Evolutionary conservation across 2,797 vertebrate genomes (phyloP).

Genomic region (Iguana delicatissima): DNA sequence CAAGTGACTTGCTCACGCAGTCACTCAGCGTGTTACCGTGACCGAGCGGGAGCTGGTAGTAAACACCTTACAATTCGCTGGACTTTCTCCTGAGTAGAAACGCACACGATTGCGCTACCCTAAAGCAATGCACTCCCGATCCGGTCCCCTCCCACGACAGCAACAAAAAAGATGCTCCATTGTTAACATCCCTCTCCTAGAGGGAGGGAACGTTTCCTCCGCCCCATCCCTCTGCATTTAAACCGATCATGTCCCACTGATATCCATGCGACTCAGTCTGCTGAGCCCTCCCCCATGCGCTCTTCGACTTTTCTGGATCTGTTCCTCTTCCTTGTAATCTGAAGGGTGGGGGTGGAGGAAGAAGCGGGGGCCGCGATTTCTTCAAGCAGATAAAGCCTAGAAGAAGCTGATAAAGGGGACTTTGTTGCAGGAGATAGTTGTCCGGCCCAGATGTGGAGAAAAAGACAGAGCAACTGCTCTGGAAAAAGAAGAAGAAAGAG

Average conservation of each 20-base stretch:
- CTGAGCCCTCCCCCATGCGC: too few species aligned
- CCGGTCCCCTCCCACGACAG: too few species aligned
- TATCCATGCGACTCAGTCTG: not conserved
- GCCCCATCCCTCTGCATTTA: not conserved
- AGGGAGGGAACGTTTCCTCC: not conserved
- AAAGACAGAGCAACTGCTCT: not conserved
- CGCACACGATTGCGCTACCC: too few species aligned
- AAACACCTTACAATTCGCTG: too few species aligned
- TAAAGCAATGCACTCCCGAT: not conserved
- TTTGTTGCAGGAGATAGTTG: not conserved
- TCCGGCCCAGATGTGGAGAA: conserved; percentile 33
- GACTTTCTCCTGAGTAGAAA: too few species aligned
- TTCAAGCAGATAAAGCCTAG: fast-evolving
- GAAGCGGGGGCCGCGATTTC: not conserved
- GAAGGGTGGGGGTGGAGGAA: not conserved
- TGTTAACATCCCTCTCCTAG: not conserved
- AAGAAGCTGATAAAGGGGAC: not conserved
- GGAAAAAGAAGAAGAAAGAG: conserved; percentile 43
- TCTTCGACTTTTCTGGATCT: not conserved
- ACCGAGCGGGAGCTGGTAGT: too few species aligned
- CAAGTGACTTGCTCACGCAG: too few species aligned
- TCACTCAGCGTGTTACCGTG: too few species aligned
- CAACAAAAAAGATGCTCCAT: not conserved
- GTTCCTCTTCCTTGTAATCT: not conserved
- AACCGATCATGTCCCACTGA: not conserved